These are phyloP conservation scores for Geococcyx californianus DNA, from an alignment of 2,113 vertebrate genomes.

Conservation along the genomic window DNA sequence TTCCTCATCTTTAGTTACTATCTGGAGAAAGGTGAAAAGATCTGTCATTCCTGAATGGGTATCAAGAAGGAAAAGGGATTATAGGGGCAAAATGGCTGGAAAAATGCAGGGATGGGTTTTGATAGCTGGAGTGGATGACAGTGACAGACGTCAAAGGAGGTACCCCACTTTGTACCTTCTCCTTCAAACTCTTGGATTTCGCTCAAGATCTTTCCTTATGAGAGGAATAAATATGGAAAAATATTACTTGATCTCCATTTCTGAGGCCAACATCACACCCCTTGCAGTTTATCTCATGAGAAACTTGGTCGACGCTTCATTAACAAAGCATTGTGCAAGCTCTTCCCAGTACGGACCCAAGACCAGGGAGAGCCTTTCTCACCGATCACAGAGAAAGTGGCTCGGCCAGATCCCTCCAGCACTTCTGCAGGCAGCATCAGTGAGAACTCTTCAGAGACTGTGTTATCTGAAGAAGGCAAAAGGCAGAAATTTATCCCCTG, in stretches of 20 bases:
- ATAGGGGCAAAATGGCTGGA: not conserved
- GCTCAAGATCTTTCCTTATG: not conserved
- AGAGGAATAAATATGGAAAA: not conserved
- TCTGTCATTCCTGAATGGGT: not conserved
- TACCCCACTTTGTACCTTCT: not conserved
- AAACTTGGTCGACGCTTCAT: not conserved
- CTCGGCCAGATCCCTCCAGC: constrained; percentile 46
- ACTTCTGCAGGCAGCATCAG: constrained; percentile 49
- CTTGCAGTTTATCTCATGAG: not conserved
- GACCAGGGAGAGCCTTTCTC: not conserved
- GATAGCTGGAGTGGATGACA: not conserved
- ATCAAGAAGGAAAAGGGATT: not conserved
- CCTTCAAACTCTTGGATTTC: not conserved
- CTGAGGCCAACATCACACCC: not conserved
- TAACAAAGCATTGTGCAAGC: not conserved
- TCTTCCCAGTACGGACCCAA: not conserved
- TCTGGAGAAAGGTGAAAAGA: not conserved
- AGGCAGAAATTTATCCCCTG: not conserved
- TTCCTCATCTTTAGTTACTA: too few species aligned
- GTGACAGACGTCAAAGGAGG: not conserved
- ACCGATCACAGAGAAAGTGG: constrained; percentile 46
- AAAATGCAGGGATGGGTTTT: not conserved
- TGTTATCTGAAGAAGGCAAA: constrained; percentile 42
- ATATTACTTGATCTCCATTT: not conserved
- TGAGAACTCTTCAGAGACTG: constrained; percentile 44